Evolutionary conservation across 2,888 invertebrate genomes (phyloP), one percentile per base, ranked within the genome.

Genomic region (Chouioia cunea): DNA sequence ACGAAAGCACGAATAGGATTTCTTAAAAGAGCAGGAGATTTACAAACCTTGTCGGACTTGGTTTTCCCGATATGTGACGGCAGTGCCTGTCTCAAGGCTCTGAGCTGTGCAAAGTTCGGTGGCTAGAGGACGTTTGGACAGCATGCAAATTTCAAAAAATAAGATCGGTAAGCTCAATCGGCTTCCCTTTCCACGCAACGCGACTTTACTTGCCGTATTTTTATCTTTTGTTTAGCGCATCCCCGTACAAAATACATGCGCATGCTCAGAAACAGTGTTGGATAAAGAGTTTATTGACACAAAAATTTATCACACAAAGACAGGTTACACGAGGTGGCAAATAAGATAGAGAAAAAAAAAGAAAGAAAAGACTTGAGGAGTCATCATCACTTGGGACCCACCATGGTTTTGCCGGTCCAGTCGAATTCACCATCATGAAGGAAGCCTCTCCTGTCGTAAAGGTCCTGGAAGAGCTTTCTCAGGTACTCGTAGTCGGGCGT

Each of bases 401-500:
- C 89, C 89, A 89, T 88, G 71, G 88, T 89, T 83, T 95, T 95
- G 87, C 96, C 96, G 87, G 96, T 95, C 97, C 97, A 97, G 88
- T 97, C 97, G 87, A 96, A 97, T 86, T 96, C 95, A 79, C 94
- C 94, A 87, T 97, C 96, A 87, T 95, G 94, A 80, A 91, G 90
- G 87, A 93, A 95, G 78, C 95, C 93, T 86, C 93, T 92, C 79
- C 93, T 91, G 81, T 95, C 94, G 88, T 94, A 96, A 83, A 97
- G 90, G 87, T 95, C 95, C 86, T 93, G 93, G 89, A 98, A 98
- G 87, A 97, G 91, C 87, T 95, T 95, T 83, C 97, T 91, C 87
- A 98, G 91, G 90, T 98, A 98, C 88, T 99, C 97, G 89, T 99
- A 99, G 89, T 99, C 99, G 72, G 99, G 99, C 79, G 97, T 97